Percentiles rank a stretch among this genome's conserved stretches.
These are phyloP conservation scores for Diuraphis noxia DNA, from an alignment of 1,140 invertebrate genomes.

Conservation along the genomic window DNA sequence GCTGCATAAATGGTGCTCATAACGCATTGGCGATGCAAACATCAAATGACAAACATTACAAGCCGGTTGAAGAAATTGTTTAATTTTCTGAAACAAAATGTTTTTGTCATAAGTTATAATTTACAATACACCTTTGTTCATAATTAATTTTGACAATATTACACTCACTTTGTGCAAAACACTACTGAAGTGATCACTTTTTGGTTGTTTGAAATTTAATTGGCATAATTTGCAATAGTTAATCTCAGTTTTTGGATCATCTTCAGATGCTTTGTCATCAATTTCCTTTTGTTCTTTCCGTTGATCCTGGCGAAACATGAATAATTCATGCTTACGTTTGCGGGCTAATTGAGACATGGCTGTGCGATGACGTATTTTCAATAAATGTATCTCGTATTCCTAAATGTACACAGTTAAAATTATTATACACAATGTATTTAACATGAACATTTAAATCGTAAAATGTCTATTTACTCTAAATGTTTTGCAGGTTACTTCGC, in stretches of 20 bases:
- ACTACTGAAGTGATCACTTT: conserved; percentile 74
- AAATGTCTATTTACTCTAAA: conserved; percentile 65
- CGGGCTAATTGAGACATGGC: conserved; percentile 39
- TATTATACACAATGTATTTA: neutral
- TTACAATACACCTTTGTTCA: neutral
- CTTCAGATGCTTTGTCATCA: conserved; percentile 34
- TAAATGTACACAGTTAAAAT: conserved; percentile 19
- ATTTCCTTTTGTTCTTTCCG: conserved; percentile 51
- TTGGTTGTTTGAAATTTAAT: conserved; percentile 76
- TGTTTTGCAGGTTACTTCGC: conserved; percentile 71
- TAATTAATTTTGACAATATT: neutral
- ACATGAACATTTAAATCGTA: neutral
- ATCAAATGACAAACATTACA: conserved; percentile 66
- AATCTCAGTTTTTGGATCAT: conserved; percentile 43
- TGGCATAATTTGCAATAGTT: conserved; percentile 73
- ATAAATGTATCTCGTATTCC: conserved; percentile 49
- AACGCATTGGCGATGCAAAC: conserved; percentile 79
- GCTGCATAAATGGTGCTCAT: conserved; percentile 78
- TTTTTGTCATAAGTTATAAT: neutral
- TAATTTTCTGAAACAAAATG: conserved; percentile 47
- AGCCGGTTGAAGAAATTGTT: conserved; percentile 37
- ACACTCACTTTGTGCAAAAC: conserved; percentile 66
- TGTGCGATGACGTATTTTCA: conserved; percentile 51
- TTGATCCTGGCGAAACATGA: conserved; percentile 49
- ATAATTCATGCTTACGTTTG: conserved; percentile 49